phyloP scores from a whole-genome alignment of 1,140 invertebrate genomes.

The Trichoplusia ni region DNA sequence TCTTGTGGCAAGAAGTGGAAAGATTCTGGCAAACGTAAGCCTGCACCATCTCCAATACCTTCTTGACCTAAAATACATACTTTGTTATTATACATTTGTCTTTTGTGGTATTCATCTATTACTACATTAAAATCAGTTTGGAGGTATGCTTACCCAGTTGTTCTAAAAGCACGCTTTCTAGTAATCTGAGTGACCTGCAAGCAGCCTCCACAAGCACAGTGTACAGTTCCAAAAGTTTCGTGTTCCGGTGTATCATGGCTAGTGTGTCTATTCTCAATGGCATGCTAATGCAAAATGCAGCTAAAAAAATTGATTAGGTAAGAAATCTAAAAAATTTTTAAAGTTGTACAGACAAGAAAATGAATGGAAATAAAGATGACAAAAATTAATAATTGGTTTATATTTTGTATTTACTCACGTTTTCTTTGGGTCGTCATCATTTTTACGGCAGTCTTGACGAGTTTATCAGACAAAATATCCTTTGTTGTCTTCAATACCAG shows the following conservation, averaged over 20 bases:
- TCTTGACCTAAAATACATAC: conserved; percentile 69
- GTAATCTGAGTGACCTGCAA: conserved; percentile 85
- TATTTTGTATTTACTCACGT: conserved; percentile 64
- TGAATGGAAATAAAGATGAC: not conserved
- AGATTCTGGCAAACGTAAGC: conserved; percentile 81
- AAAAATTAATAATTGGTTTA: not conserved
- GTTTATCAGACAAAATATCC: conserved; percentile 75
- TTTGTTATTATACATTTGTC: not conserved
- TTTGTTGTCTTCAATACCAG: conserved; percentile 77
- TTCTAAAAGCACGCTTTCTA: conserved; percentile 83
- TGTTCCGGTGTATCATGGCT: conserved; percentile 85
- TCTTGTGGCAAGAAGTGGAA: conserved; percentile 85
- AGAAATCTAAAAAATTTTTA: not conserved
- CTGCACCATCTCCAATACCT: conserved; percentile 76
- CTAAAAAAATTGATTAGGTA: conserved; percentile 63
- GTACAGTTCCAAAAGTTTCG: conserved; percentile 85
- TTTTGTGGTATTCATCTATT: not conserved
- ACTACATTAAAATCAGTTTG: conserved; percentile 13
- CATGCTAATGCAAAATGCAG: conserved; percentile 81
- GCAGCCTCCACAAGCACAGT: conserved; percentile 88
- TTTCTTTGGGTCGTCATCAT: conserved; percentile 81
- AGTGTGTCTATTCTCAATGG: conserved; percentile 86
- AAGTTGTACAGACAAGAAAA: not conserved
- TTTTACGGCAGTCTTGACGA: conserved; percentile 79
- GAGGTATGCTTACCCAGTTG: conserved; percentile 69